Evolutionary conservation across 2,888 invertebrate species (phyloP).

Genomic region (Diachrysia chrysitis): DNA sequence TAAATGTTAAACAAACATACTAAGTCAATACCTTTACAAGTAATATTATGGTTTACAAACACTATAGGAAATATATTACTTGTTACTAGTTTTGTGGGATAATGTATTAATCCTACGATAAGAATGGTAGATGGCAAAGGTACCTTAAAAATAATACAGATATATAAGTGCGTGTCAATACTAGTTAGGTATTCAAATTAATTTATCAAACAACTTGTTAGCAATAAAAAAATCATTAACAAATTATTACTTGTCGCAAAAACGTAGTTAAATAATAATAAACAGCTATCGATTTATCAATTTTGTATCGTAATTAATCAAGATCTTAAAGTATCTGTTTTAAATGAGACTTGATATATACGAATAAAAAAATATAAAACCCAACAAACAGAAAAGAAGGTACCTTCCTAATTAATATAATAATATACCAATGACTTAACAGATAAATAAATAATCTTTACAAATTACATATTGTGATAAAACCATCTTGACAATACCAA

Average conservation of each 20-base stretch:
- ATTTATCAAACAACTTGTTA: neutral
- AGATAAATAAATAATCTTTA: too few relatives aligned
- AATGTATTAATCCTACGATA: too few relatives aligned
- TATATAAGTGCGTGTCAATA: neutral
- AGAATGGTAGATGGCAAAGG: too few relatives aligned
- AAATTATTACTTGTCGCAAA: neutral
- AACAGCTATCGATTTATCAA: neutral
- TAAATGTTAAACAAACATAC: slow-evolving; percentile 40
- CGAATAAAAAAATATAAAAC: neutral
- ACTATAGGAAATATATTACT: neutral
- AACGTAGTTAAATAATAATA: neutral
- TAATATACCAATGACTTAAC: too few relatives aligned
- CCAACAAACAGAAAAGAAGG: too few relatives aligned
- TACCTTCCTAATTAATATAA: too few relatives aligned
- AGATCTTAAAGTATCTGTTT: neutral
- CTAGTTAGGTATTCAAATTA: neutral
- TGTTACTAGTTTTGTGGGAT: too few relatives aligned
- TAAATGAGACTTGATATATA: neutral
- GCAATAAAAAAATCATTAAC: neutral
- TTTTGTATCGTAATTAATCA: neutral
- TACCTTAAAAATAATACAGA: neutral
- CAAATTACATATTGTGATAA: too few relatives aligned
- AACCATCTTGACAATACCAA: too few relatives aligned
- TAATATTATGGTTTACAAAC: neutral
- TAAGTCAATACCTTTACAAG: neutral